A percentile compares a stretch with the other conserved stretches of the same genome.
phyloP scores from a whole-genome alignment of 2,888 invertebrate genomes.

The Archips crataeganus region DNA sequence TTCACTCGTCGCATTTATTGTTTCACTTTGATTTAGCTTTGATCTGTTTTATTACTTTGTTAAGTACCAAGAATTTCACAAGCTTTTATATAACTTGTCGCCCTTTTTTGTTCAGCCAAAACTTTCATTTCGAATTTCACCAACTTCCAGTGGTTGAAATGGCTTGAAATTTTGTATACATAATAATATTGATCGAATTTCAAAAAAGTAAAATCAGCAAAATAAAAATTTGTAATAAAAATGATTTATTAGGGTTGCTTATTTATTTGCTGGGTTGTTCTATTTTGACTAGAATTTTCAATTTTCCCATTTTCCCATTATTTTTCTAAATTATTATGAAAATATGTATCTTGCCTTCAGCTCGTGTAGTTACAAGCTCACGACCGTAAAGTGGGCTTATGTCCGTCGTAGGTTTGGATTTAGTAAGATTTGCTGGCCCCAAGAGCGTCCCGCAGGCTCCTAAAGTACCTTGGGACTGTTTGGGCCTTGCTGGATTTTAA shows the following conservation, averaged over 20 bases:
- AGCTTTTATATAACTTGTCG: too few species aligned
- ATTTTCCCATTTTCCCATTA: not conserved
- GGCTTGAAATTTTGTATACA: too few species aligned
- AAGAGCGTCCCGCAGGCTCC: not conserved
- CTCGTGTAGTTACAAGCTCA: not conserved
- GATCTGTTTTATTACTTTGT: not conserved
- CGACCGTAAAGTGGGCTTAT: conserved; percentile 26
- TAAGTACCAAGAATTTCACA: not conserved
- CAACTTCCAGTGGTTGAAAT: too few species aligned
- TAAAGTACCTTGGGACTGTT: conserved; percentile 10
- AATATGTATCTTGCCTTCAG: not conserved
- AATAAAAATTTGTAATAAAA: too few species aligned
- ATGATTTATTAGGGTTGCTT: too few species aligned
- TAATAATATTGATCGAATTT: too few species aligned
- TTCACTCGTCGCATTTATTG: not conserved
- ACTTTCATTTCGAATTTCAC: too few species aligned
- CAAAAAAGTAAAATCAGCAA: too few species aligned
- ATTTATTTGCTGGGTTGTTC: too few species aligned
- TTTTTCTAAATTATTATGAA: not conserved
- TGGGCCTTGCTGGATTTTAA: conserved; percentile 13
- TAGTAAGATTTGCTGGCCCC: conserved; percentile 24
- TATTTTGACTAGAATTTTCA: too few species aligned
- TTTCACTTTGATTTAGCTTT: not conserved
- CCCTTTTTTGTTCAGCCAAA: too few species aligned
- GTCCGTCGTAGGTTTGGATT: conserved; percentile 5